A percentile compares a stretch with the other conserved stretches of the same genome.
phyloP scores from a whole-genome alignment of 2,113 vertebrate genomes.

The Oceanodroma tethys region DNA sequence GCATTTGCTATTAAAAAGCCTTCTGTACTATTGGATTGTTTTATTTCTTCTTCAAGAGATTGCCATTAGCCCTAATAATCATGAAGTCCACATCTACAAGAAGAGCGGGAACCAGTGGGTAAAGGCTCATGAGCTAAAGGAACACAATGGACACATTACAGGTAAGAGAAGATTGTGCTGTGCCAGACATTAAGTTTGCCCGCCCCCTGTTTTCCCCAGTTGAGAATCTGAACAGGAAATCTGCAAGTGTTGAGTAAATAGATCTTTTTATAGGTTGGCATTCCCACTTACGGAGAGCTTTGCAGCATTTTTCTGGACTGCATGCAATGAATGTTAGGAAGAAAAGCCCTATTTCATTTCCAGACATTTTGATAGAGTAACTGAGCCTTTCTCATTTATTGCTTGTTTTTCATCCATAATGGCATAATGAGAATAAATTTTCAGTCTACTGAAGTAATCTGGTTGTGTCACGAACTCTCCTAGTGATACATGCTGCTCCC shows the following conservation, averaged over 20 bases:
- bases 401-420: background rate
- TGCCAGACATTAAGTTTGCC: background rate
- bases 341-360: background rate
- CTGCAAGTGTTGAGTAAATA: background rate
- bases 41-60: slow-evolving; percentile 80
- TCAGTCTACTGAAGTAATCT: background rate
- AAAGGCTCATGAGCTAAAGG: slow-evolving; percentile 95
- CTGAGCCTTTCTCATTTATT: background rate
- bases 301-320: background rate
- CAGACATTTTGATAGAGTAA: background rate
- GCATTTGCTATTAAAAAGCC: background rate
- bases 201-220: background rate
- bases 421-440: background rate
- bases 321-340: background rate
- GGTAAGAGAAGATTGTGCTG: slow-evolving; percentile 66
- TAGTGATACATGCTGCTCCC: background rate
- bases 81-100: slow-evolving; percentile 99
- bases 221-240: background rate
- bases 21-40: background rate
- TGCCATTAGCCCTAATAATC: slow-evolving; percentile 98
- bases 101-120: slow-evolving; percentile 95
- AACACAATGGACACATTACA: slow-evolving; percentile 98
- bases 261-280: background rate
- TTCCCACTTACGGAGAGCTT: background rate
- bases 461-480: background rate